Percentiles rank a stretch among this genome's conserved stretches.
These are phyloP conservation scores for Clarias magur DNA, from an alignment of 2,113 vertebrate species.

Conservation along the genomic window DNA sequence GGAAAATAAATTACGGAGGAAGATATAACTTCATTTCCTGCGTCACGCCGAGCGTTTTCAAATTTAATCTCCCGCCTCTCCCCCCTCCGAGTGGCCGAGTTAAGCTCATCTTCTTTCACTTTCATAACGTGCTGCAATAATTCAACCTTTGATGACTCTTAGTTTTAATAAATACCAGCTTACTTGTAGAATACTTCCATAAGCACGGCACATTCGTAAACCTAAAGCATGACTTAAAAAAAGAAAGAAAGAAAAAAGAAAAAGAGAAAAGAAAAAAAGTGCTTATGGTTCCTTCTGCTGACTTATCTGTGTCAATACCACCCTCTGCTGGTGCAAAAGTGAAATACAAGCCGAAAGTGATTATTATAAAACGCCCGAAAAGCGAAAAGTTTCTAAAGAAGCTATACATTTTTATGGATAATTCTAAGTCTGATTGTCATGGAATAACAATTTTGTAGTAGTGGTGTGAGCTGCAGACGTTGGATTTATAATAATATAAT, in stretches of 20 bases:
- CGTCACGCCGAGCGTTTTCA: slow-evolving; percentile 66
- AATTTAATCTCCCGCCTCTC: slow-evolving; percentile 72
- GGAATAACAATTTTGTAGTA: not conserved
- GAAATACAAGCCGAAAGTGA: slow-evolving; percentile 53
- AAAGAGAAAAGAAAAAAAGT: slow-evolving; percentile 48
- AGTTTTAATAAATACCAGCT: slow-evolving; percentile 78
- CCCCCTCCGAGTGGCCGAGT: slow-evolving; percentile 65
- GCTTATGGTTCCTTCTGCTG: slow-evolving; percentile 18
- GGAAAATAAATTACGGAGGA: slow-evolving; percentile 77
- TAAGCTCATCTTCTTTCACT: slow-evolving; percentile 79
- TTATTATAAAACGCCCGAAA: not conserved
- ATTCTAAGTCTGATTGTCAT: not conserved
- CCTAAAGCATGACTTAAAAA: slow-evolving; percentile 66
- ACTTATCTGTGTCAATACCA: slow-evolving; percentile 66
- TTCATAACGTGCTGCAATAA: slow-evolving; percentile 75
- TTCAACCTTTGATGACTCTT: slow-evolving; percentile 74
- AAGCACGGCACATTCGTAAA: slow-evolving; percentile 69
- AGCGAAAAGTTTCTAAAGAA: not conserved
- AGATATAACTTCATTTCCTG: slow-evolving; percentile 81
- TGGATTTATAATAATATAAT: not conserved
- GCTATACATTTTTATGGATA: not conserved
- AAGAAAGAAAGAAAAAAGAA: slow-evolving; percentile 38
- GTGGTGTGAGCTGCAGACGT: not conserved
- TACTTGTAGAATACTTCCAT: slow-evolving; percentile 67
- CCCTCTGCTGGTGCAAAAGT: slow-evolving; percentile 68